A percentile compares a stretch with the other conserved stretches of the same genome.
These are phyloP conservation scores for Arion vulgaris DNA, from an alignment of 1,140 invertebrate species.

Conservation along the genomic window DNA sequence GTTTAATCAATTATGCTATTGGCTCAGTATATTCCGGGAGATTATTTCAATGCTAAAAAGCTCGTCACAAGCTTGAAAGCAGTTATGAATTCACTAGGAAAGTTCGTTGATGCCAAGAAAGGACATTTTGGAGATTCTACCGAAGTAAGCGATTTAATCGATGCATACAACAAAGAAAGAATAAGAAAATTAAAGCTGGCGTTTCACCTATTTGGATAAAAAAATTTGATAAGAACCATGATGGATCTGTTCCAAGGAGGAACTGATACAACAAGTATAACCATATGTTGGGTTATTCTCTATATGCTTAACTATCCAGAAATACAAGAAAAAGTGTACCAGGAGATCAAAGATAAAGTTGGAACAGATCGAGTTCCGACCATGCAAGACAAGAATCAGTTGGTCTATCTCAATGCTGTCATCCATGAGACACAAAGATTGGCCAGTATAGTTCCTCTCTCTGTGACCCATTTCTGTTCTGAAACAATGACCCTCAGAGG, in stretches of 20 bases:
- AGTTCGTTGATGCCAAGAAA: not conserved
- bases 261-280: constrained; percentile 46
- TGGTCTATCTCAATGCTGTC: not conserved
- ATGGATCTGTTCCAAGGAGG: constrained; percentile 80
- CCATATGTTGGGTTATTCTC: constrained; percentile 81
- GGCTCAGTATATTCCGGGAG: not conserved
- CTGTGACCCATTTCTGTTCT: not conserved
- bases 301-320: constrained; percentile 84
- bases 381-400: not conserved
- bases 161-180: not conserved
- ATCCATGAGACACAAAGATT: not conserved
- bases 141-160: not conserved
- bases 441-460: not conserved
- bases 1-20: not conserved
- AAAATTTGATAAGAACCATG: constrained; percentile 44
- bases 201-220: not conserved
- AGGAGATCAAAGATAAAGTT: constrained; percentile 88
- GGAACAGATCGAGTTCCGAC: constrained; percentile 82
- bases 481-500: constrained; percentile 56
- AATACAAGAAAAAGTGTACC: constrained; percentile 84
- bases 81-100: not conserved
- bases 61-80: no score
- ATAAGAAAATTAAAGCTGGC: not conserved
- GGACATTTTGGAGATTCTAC: not conserved
- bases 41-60: not conserved